These are phyloP conservation scores for Archocentrus centrarchus DNA, from an alignment of 2,113 vertebrate genomes.

Conservation along the genomic window DNA sequence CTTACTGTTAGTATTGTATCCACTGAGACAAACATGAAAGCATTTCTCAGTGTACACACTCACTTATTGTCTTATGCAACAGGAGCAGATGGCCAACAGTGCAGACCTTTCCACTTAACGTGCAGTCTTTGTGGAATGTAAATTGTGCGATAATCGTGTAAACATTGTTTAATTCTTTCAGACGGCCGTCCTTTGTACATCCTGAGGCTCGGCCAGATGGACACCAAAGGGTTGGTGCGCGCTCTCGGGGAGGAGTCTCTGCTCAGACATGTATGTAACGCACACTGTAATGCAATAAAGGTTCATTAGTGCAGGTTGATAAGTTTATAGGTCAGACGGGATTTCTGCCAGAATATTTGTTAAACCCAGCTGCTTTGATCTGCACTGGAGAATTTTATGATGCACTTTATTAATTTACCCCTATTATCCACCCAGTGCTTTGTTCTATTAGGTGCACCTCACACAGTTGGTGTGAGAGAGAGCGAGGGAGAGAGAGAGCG, in stretches of 20 bases:
- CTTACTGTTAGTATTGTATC: background rate
- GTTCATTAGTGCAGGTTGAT: background rate
- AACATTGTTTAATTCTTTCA: conserved; percentile 63
- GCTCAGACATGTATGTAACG: conserved; percentile 90
- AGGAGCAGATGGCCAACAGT: background rate
- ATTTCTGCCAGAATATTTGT: background rate
- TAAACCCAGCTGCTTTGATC: background rate
- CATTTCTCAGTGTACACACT: background rate
- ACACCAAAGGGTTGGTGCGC: conserved; percentile 93
- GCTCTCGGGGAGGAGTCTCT: conserved; percentile 96
- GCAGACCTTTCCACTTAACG: background rate
- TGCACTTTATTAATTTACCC: accelerated
- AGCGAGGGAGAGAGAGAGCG: background rate
- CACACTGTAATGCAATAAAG: background rate
- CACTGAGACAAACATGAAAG: background rate
- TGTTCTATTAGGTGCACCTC: background rate
- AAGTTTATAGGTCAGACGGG: conserved; percentile 16
- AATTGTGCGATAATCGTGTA: background rate
- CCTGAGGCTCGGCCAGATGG: conserved; percentile 95
- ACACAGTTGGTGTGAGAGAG: background rate
- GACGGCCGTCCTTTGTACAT: conserved; percentile 95
- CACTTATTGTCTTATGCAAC: background rate
- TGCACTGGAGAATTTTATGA: background rate
- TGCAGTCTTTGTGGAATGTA: background rate
- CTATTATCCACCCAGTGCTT: background rate